Evolutionary conservation across 2,113 vertebrate genomes (phyloP).

Genomic region (Myotis brandtii): DNA sequence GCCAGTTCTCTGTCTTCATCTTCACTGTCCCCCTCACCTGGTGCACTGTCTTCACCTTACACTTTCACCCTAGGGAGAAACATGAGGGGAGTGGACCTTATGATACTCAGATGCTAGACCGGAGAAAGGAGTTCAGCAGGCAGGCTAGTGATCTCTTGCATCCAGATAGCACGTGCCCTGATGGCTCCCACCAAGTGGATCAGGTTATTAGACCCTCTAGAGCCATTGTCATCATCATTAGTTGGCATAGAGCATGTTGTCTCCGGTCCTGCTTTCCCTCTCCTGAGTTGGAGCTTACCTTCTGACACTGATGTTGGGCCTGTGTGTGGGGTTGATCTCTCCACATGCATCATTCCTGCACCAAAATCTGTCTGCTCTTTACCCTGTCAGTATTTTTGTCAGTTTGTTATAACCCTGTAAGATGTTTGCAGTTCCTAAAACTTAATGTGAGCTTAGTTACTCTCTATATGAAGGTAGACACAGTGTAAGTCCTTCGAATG

Average conservation of each 20-base stretch:
- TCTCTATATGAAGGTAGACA: not conserved
- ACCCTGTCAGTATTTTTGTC: not conserved
- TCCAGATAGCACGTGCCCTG: not conserved
- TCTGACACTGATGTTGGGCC: not conserved
- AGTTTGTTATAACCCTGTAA: not conserved
- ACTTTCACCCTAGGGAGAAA: not conserved
- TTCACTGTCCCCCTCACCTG: not conserved
- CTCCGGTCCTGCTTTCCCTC: not conserved
- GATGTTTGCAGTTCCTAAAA: not conserved
- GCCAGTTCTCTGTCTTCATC: not conserved
- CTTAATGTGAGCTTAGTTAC: not conserved
- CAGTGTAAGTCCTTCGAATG: not conserved
- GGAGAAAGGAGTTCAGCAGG: not conserved
- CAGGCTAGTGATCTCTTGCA: not conserved
- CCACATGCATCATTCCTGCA: not conserved
- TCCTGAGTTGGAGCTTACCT: not conserved
- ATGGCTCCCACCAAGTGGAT: too few relatives aligned
- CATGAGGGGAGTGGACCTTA: too few relatives aligned
- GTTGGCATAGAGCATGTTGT: not conserved
- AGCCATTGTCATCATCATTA: not conserved
- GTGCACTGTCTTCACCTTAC: not conserved
- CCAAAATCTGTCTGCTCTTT: not conserved
- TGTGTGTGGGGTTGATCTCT: not conserved
- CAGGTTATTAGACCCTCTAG: not conserved
- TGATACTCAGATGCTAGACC: not conserved